Conservation (phyloP, 1,140 invertebrate species). For the Tetragnatha versicolor region DNA sequence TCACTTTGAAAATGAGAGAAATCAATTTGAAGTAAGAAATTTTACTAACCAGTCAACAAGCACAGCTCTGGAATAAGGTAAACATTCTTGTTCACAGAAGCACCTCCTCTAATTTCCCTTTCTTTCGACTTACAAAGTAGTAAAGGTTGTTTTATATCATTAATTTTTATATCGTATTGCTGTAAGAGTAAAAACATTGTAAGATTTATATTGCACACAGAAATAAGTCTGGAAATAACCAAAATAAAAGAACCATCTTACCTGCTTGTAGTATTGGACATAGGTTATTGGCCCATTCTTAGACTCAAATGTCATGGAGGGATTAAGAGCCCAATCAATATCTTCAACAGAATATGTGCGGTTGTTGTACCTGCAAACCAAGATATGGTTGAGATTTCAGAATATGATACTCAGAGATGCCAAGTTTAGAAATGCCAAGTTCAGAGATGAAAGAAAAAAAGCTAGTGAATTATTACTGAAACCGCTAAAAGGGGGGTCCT, state of each 20-base stretch:
- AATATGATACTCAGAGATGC: too few species aligned
- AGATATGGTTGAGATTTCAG: too few species aligned
- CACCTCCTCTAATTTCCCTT: constrained; percentile 29
- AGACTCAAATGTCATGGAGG: constrained; percentile 61
- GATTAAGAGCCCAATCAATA: constrained; percentile 65
- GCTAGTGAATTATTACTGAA: too few species aligned
- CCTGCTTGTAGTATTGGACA: constrained; percentile 64
- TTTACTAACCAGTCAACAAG: constrained; percentile 60
- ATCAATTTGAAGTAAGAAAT: too few species aligned
- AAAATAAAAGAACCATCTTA: not conserved
- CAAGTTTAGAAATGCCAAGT: too few species aligned
- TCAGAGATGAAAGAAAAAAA: too few species aligned
- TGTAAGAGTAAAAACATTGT: not conserved
- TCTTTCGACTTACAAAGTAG: constrained; percentile 56
- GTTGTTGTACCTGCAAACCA: constrained; percentile 65
- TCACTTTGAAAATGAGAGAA: not conserved
- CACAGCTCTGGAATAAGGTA: constrained; percentile 64
- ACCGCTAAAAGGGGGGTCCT: too few species aligned
- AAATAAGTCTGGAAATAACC: not conserved
- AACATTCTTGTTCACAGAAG: constrained; percentile 12
- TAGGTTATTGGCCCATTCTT: constrained; percentile 58
- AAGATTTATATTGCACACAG: not conserved
- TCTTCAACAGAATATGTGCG: constrained; percentile 67
- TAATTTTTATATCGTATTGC: constrained; percentile 62
- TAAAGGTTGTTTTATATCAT: constrained; percentile 63